phyloP scores from a whole-genome alignment of 2,113 vertebrate species.

The Cromileptes altivelis region DNA sequence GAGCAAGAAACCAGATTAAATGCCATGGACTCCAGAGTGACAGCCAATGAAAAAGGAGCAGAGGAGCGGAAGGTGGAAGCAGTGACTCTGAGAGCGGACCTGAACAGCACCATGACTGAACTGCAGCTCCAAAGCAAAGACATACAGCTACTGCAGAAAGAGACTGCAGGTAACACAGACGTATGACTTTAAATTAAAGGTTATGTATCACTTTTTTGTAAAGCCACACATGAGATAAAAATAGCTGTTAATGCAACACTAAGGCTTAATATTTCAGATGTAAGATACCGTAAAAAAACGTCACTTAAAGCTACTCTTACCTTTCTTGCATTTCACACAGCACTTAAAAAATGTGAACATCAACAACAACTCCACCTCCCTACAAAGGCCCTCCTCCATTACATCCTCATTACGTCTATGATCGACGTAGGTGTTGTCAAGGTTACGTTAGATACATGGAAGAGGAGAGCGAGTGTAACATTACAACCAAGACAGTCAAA shows the following conservation, averaged over 20 bases:
- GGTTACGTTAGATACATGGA: no score
- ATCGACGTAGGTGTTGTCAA: no score
- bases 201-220: not conserved
- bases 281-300: no score
- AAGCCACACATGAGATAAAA: slow-evolving; percentile 6
- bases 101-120: slow-evolving; percentile 12
- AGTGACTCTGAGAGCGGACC: not conserved
- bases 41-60: slow-evolving; percentile 1
- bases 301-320: no score
- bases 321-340: no score
- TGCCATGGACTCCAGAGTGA: not conserved
- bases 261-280: no score
- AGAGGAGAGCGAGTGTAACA: no score
- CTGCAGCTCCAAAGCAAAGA: slow-evolving; percentile 19
- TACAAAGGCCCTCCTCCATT: no score
- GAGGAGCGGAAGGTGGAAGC: slow-evolving; percentile 5
- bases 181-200: not conserved
- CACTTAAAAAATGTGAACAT: no score
- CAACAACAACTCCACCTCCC: no score
- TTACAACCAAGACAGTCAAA: no score
- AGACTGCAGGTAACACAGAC: not conserved
- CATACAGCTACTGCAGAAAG: slow-evolving; percentile 7
- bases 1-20: slow-evolving; percentile 19
- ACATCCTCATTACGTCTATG: no score
- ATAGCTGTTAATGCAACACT: not conserved